Percentiles rank a stretch among this genome's conserved stretches.
These are phyloP conservation scores for Portunus trituberculatus DNA, from an alignment of 1,140 invertebrate species.

Conservation along the genomic window DNA sequence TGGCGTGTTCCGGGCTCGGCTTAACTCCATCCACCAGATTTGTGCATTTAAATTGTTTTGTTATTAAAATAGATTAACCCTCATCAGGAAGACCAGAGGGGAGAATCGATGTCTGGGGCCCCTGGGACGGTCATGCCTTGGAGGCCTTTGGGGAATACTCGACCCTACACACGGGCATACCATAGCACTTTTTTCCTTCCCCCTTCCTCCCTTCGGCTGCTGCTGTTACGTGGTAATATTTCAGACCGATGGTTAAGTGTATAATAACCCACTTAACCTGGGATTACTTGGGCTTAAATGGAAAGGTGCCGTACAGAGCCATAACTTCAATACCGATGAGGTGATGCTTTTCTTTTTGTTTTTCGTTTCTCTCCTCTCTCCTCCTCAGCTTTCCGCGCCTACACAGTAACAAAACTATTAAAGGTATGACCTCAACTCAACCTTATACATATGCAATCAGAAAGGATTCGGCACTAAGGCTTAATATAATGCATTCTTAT, in stretches of 20 bases:
- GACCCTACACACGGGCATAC: neutral
- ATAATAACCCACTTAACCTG: slow-evolving; percentile 51
- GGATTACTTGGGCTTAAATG: slow-evolving; percentile 37
- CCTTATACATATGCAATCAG: too few species aligned
- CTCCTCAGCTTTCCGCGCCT: too few species aligned
- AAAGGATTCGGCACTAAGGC: too few species aligned
- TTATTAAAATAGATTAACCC: slow-evolving; percentile 69
- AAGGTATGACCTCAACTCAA: too few species aligned
- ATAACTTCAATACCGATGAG: neutral
- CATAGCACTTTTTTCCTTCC: neutral
- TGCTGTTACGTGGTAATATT: slow-evolving; percentile 35
- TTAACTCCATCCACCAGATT: slow-evolving; percentile 25
- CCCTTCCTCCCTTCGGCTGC: neutral
- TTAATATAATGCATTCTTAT: too few species aligned
- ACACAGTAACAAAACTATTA: too few species aligned
- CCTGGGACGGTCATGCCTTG: neutral
- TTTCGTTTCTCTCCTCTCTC: neutral
- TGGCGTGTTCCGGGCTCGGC: slow-evolving; percentile 5
- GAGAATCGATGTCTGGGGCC: slow-evolving; percentile 56
- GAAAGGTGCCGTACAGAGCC: slow-evolving; percentile 14
- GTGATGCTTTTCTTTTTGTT: neutral
- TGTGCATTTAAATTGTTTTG: slow-evolving; percentile 64
- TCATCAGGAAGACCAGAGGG: slow-evolving; percentile 11
- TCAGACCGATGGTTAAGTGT: slow-evolving; percentile 18
- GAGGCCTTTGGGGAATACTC: neutral